Conservation (phyloP, 2,113 vertebrate species). For the Platycercus adscitus region DNA sequence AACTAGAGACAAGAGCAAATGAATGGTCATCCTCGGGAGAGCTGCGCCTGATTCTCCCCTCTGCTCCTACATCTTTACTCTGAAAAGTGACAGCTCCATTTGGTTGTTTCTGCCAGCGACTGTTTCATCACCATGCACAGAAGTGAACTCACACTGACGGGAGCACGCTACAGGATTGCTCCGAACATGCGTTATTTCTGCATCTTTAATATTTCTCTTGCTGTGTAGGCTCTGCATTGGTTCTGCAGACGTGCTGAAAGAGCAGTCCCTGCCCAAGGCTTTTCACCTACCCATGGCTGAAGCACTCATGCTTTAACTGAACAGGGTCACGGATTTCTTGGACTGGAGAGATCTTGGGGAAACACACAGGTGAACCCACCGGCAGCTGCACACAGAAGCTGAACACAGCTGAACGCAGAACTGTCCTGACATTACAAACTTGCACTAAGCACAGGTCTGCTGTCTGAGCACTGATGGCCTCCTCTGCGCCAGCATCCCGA, state of each 20-base stretch:
- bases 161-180: accelerated
- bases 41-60: background rate
- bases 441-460: background rate
- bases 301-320: background rate
- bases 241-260: background rate
- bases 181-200: background rate
- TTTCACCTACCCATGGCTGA: accelerated
- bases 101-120: background rate
- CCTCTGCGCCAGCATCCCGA: background rate
- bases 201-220: accelerated
- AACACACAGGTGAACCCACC: background rate
- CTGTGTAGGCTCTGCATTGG: accelerated
- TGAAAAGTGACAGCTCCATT: background rate
- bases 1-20: background rate
- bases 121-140: background rate
- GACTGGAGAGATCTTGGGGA: background rate
- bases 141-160: accelerated
- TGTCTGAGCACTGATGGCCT: accelerated
- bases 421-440: background rate
- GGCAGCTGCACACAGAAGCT: background rate
- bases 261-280: background rate
- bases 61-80: background rate
- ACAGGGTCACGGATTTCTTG: too few relatives aligned
- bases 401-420: background rate
- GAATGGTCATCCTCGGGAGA: background rate